These are phyloP conservation scores for Matsumurasca onukii DNA, from an alignment of 1,140 invertebrate species.

Conservation along the genomic window DNA sequence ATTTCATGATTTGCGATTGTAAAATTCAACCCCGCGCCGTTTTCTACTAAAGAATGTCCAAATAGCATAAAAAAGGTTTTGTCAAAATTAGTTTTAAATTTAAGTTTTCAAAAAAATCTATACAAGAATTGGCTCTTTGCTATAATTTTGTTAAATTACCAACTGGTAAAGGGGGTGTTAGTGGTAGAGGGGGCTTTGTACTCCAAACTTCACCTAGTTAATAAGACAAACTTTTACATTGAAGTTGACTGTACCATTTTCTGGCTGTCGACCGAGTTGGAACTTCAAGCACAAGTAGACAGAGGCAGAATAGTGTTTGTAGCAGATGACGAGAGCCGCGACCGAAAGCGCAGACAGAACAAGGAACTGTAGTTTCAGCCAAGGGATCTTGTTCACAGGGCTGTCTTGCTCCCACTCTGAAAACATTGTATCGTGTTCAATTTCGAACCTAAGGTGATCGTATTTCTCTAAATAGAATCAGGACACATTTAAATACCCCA, in stretches of 20 bases:
- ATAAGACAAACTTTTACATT: neutral
- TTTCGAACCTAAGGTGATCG: too few relatives aligned
- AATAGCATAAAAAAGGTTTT: too few relatives aligned
- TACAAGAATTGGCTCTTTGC: too few relatives aligned
- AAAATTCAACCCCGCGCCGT: neutral
- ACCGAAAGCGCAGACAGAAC: conserved; percentile 34
- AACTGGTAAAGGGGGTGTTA: too few relatives aligned
- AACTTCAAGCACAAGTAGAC: neutral
- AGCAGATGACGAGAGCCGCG: conserved; percentile 31
- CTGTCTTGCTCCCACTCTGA: conserved; percentile 14
- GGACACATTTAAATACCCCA: too few relatives aligned
- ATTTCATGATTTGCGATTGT: too few relatives aligned
- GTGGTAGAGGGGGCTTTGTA: neutral
- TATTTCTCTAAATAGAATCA: too few relatives aligned
- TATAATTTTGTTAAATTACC: too few relatives aligned
- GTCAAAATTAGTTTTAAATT: too few relatives aligned
- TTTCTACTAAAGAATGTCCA: too few relatives aligned
- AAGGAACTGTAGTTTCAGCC: conserved; percentile 33
- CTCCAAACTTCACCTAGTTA: neutral
- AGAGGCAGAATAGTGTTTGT: conserved; percentile 40
- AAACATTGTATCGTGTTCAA: too few relatives aligned
- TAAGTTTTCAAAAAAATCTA: too few relatives aligned
- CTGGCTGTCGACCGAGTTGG: neutral
- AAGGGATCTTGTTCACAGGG: conserved; percentile 32
- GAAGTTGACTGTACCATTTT: neutral